A percentile compares a stretch with the other conserved stretches of the same genome.
Evolutionary conservation across 2,797 vertebrate species (phyloP).

Genomic region (Lophotriccus pileatus): DNA sequence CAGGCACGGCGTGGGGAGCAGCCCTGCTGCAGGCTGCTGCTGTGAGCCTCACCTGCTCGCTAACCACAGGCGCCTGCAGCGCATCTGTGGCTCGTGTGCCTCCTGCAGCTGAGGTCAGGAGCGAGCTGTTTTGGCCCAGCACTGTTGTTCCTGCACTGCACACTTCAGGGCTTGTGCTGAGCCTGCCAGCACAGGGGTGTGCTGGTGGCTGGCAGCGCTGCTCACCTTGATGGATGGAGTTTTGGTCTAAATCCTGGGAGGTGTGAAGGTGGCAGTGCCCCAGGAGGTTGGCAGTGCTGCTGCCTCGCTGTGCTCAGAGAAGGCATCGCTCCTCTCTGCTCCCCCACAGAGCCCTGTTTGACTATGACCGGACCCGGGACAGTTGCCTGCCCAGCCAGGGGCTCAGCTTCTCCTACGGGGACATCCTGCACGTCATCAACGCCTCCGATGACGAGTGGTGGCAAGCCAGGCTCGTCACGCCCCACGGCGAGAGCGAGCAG

Average conservation of each 20-base stretch:
- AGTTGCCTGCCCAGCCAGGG: conserved; percentile 98
- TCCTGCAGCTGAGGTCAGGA: neutral
- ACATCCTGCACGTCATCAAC: conserved; percentile 97
- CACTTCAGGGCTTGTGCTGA: neutral
- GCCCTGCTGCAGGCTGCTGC: neutral
- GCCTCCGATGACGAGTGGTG: conserved; percentile 99
- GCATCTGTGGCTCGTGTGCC: accelerated
- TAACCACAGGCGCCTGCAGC: neutral
- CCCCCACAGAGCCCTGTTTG: conserved; percentile 89
- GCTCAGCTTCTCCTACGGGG: conserved; percentile 96
- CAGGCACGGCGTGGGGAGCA: accelerated
- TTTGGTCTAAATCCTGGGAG: neutral
- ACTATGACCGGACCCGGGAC: conserved; percentile 97
- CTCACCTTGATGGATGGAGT: neutral
- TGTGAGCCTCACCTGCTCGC: neutral
- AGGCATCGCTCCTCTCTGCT: neutral
- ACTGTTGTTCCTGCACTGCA: neutral
- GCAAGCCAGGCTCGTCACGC: conserved; percentile 97
- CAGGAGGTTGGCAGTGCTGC: neutral
- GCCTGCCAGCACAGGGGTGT: accelerated
- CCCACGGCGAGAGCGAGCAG: conserved; percentile 97
- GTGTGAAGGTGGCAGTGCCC: neutral
- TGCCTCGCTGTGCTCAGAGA: neutral
- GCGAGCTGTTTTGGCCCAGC: neutral
- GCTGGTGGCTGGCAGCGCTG: neutral